phyloP scores from a whole-genome alignment of 2,113 vertebrate genomes.

The Hyla sarda region DNA sequence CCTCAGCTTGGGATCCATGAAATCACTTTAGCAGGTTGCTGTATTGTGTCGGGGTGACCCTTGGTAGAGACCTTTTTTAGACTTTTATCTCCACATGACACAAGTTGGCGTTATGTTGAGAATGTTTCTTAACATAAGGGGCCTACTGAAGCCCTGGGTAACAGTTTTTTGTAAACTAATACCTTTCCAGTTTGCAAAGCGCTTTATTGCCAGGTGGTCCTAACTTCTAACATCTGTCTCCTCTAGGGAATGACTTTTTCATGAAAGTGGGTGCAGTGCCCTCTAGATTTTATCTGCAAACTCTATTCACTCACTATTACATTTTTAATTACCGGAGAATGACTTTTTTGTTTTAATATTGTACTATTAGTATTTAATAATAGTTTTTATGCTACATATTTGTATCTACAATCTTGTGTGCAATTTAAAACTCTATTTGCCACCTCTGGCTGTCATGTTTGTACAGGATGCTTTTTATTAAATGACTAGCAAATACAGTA shows the following conservation, averaged over 20 bases:
- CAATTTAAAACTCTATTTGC: too few relatives aligned
- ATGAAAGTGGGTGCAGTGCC: neutral
- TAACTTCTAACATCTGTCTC: slow-evolving; percentile 46
- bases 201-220: slow-evolving; percentile 40
- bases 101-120: neutral
- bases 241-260: neutral
- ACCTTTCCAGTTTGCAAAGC: neutral
- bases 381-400: too few relatives aligned
- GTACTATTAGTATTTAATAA: neutral
- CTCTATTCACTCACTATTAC: neutral
- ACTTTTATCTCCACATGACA: neutral
- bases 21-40: too few relatives aligned
- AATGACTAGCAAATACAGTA: neutral
- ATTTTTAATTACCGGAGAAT: neutral
- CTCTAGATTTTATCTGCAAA: neutral
- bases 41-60: neutral
- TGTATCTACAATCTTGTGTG: too few relatives aligned
- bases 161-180: slow-evolving; percentile 21
- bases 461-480: neutral
- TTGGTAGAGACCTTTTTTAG: neutral
- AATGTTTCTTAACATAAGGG: neutral
- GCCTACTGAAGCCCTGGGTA: neutral
- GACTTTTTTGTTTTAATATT: neutral
- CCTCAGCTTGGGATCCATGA: too few relatives aligned
- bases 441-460: too few relatives aligned